Conservation (phyloP, 2,113 vertebrate genomes). For the Lutjanus erythropterus region DNA sequence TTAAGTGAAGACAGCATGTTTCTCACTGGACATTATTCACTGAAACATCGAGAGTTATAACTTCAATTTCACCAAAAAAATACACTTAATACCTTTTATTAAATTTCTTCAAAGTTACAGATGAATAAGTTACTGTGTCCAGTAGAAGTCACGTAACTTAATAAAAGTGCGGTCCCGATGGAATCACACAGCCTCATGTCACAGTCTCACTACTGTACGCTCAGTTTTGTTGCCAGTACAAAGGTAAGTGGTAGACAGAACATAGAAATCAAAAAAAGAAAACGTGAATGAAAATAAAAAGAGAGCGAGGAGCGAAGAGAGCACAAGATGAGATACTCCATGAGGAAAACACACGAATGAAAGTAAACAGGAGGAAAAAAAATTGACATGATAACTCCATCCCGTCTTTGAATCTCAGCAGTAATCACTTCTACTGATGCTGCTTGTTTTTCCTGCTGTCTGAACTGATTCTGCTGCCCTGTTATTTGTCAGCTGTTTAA, state of each 20-base stretch:
- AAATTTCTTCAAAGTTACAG: too few species aligned
- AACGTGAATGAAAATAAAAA: background rate
- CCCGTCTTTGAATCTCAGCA: background rate
- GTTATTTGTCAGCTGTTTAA: conserved; percentile 48
- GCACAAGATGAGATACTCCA: too few species aligned
- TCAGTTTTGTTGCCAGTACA: background rate
- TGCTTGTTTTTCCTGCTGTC: conserved; percentile 12
- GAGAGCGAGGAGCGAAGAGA: background rate
- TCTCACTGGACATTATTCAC: too few species aligned
- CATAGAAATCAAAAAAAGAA: background rate
- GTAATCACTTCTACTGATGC: background rate
- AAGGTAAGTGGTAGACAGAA: background rate
- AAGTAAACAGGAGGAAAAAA: too few species aligned
- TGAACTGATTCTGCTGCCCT: conserved; percentile 28
- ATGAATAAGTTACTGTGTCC: too few species aligned
- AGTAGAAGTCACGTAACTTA: too few species aligned
- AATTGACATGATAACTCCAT: background rate
- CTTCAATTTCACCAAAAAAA: too few species aligned
- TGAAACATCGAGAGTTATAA: too few species aligned
- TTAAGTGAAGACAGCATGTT: too few species aligned
- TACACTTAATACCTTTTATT: too few species aligned
- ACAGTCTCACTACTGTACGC: background rate
- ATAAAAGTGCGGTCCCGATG: background rate
- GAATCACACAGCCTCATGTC: background rate
- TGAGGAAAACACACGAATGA: too few species aligned